Evolutionary conservation across 30 jellyfish, hydroid and myxozoan genomes (phyloP).

Genomic region (Aurelia aurita): DNA sequence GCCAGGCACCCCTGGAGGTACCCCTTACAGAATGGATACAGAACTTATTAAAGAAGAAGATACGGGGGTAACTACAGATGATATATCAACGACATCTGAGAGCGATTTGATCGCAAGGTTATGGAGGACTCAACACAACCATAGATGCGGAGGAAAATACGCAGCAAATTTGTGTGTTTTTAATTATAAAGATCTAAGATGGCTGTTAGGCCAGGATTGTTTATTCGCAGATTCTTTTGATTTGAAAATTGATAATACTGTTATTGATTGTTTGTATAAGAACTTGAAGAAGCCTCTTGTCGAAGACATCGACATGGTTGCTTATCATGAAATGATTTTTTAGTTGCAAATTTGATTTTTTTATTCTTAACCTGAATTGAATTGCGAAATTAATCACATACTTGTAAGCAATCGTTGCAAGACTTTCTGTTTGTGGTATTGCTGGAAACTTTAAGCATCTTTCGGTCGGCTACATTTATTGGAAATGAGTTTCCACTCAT

Average conservation of each 20-base stretch:
- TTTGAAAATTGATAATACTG: constrained; percentile 82
- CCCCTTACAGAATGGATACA: constrained; percentile 53
- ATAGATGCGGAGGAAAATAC: constrained; percentile 81
- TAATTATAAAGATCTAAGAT: constrained; percentile 81
- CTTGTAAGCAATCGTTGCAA: no score
- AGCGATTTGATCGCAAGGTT: constrained; percentile 64
- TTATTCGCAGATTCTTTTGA: constrained; percentile 94
- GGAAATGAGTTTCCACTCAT: no score
- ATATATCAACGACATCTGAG: constrained; percentile 37
- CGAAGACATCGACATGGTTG: no score
- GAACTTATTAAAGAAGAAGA: background rate
- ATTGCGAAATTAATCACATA: no score
- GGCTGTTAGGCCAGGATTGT: constrained; percentile 90
- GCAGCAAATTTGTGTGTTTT: constrained; percentile 74
- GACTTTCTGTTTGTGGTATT: no score
- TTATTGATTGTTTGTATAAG: constrained; percentile 76
- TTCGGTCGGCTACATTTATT: no score
- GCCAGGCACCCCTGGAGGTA: constrained; percentile 93
- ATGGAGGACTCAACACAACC: constrained; percentile 74
- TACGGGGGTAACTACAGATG: constrained; percentile 32
- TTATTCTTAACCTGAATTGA: no score
- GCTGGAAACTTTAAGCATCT: no score
- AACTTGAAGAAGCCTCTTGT: constrained; percentile 76
- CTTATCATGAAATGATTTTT: no score
- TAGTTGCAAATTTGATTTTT: no score